Base-by-base conservation (phyloP, 2,797 vertebrate species). In the Momotus momota region DNA sequence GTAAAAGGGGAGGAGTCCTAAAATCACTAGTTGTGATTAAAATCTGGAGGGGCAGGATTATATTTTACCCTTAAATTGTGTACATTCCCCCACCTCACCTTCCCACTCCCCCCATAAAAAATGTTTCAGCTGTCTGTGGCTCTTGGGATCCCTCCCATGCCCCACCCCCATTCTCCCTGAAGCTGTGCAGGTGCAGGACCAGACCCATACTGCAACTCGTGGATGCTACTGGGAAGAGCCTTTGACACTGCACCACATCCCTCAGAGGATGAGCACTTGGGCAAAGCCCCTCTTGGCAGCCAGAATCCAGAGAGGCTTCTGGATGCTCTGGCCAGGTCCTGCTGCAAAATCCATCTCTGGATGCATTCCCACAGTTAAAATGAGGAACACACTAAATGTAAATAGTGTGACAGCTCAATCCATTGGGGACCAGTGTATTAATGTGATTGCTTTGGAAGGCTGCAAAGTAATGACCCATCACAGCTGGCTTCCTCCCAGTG, bases 341-440 rank as follows among this genome's bases (percentile, higher is more conserved):
- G 40, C 73, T 5, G 5, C 29, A 67, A 58, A 52, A 29, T 52
- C 61, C 4, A 2, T 16, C 29, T 6, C 74, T 20, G 60, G 57
- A 48, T 15, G 9, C n/a, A 3, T 25, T 51, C 66, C 54, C 12
- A 4, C 46, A 43, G 29, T 43, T 45, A 43, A 25, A 74, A 69
- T 25, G 72, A 65, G 75, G 79, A 75, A 8, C 10, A 5, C 8
- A 10, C 54, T 29, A 54, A 29, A 54, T 65, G 29, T 38, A 8
- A 61, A 61, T 13, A 55, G 41, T 8, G 15, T 2, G 1, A 58
- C 4, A 21, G 52, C 27, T 79, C 4, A 14, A 23, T 27, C 46
- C 5, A 0, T 83, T 22, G 73, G 71, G 67, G 46, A 74, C 2
- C 1, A 1, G 4, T 2, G 2, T 6, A 4, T 62, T 52, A n/a